Conservation (phyloP, 1,140 invertebrate species). For the Chrysoperla carnea region DNA sequence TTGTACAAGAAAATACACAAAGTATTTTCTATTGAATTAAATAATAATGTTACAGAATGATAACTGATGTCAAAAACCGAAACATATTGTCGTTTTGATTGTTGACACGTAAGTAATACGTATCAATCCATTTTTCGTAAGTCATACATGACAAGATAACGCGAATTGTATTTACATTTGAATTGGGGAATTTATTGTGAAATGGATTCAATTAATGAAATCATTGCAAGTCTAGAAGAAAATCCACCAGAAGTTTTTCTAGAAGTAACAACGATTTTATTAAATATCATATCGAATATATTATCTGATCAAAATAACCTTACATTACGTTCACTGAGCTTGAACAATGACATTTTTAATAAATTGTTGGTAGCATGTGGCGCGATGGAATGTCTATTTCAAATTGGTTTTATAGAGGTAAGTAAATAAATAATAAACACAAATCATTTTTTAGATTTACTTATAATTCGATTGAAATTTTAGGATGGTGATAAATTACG, state of each 20-base stretch:
- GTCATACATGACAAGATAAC: too few species aligned
- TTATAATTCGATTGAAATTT: too few species aligned
- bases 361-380: background rate
- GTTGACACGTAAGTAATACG: too few species aligned
- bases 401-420: background rate
- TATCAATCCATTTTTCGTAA: too few species aligned
- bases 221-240: background rate
- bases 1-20: too few species aligned
- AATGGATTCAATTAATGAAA: background rate
- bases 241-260: background rate
- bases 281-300: background rate
- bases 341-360: background rate
- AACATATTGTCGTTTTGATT: too few species aligned
- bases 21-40: too few species aligned
- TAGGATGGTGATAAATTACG: too few species aligned
- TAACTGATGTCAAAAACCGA: too few species aligned
- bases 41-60: too few species aligned
- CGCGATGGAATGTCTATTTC: background rate
- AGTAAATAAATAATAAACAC: background rate
- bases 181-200: background rate
- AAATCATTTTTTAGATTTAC: background rate
- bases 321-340: background rate
- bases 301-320: background rate
- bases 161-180: too few species aligned
- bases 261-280: background rate